Base-by-base conservation (phyloP, 2,113 vertebrate genomes). In the Peromyscus maniculatus region DNA sequence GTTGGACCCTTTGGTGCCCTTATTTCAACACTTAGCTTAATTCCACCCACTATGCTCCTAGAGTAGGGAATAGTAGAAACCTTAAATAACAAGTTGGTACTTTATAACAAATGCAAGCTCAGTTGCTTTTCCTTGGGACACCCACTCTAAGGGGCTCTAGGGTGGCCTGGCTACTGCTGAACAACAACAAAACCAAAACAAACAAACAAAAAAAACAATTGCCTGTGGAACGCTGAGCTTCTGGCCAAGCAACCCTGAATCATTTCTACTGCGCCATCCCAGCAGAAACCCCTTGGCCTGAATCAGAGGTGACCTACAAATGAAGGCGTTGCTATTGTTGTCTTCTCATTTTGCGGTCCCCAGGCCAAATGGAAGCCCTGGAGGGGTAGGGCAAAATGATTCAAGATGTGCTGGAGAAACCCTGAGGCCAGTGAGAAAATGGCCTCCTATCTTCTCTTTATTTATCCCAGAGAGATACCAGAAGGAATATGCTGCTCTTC, bases 381-480 rank as follows among this genome's bases (percentile, higher is more conserved):
- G 55, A 86, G 36, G 86, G 52, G 13, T 16, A 17, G 31, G 66
- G 72, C 28, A 78, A 95, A 94, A 94, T 91, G 64, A 95, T n/a
- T 96, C 43, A 4, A 2, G 91, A 71, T 57, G 28, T 36, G 39
- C 82, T 31, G 80, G 57, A 94, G 66, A 89, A 66, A 87, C 52
- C 93, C 62, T 39, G 69, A 84, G 80, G 90, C 26, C 84, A 92
- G 62, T 6, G 16, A 62, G 87, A 93, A 97, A 92, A 31, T 31
- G 46, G 28, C 46, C 36, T 96, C 39, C 55, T 74, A 46, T 83
- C 91, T 90, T 93, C 78, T 80, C 78, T 87, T 92, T 91, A 62
- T 75, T 95, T 94, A 96, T 82, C 52, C 91, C 80, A 88, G 88
- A 88, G 74, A 90, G 78, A 71, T 16, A 31, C 87, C 69, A 83